Evolutionary conservation across 1,140 invertebrate species (phyloP).

Genomic region (Drosophila paulistorum): DNA sequence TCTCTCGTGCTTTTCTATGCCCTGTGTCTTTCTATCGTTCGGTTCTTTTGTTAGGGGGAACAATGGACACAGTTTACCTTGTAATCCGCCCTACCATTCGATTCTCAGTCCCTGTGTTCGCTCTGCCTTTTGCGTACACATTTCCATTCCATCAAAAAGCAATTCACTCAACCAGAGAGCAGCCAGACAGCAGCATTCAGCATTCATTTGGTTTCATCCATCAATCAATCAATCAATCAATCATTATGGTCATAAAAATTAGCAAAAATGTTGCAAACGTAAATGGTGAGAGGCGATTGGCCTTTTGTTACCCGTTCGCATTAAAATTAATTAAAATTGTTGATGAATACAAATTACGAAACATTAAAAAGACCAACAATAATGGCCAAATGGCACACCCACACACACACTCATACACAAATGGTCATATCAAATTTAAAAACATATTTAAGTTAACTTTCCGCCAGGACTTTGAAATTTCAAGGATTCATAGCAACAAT

Average conservation of each 20-base stretch:
- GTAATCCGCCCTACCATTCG: slow-evolving; percentile 8
- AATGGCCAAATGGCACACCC: background rate
- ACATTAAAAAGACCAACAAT: slow-evolving; percentile 8
- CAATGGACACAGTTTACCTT: slow-evolving; percentile 22
- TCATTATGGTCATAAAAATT: slow-evolving; percentile 75
- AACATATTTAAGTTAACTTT: slow-evolving; percentile 23
- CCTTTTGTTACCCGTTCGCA: slow-evolving; percentile 49
- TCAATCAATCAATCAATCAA: slow-evolving; percentile 70
- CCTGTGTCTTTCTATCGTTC: background rate
- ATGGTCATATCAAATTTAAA: slow-evolving; percentile 16
- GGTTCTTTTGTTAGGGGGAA: slow-evolving; percentile 9
- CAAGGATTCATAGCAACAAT: too few species aligned
- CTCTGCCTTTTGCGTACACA: slow-evolving; percentile 28
- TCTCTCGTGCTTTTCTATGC: background rate
- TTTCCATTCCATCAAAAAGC: slow-evolving; percentile 69
- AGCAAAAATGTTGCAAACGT: slow-evolving; percentile 52
- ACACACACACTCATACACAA: background rate
- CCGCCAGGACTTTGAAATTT: background rate
- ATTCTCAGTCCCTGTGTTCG: slow-evolving; percentile 9
- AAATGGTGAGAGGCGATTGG: slow-evolving; percentile 33
- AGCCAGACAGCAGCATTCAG: slow-evolving; percentile 44
- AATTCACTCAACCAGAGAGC: slow-evolving; percentile 63
- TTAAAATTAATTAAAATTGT: slow-evolving; percentile 68
- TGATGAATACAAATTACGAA: slow-evolving; percentile 56
- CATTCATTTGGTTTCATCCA: slow-evolving; percentile 58